Evolutionary conservation across 2,113 vertebrate species (phyloP).

Genomic region (Carassius gibelio): DNA sequence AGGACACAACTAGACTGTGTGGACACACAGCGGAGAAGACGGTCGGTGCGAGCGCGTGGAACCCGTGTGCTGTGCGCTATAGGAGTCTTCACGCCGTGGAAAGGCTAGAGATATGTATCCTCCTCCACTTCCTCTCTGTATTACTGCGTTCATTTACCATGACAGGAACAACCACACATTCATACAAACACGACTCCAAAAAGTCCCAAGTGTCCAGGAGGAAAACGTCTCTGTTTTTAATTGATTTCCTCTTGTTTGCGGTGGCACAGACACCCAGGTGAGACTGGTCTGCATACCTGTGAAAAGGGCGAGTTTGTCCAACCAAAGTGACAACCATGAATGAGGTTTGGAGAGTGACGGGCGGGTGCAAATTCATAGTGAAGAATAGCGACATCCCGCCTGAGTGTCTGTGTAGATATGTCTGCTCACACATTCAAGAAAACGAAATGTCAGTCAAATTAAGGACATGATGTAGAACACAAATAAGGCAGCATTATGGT

Average conservation of each 20-base stretch:
- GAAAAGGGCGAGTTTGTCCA: slow-evolving; percentile 9
- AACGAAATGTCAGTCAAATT: slow-evolving; percentile 20
- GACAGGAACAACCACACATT: slow-evolving; percentile 35
- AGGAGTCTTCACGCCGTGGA: background rate
- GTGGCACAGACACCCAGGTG: background rate
- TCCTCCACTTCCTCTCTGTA: slow-evolving; percentile 35
- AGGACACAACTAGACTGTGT: slow-evolving; percentile 57
- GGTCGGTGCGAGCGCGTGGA: slow-evolving; percentile 64
- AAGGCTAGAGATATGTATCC: slow-evolving; percentile 34
- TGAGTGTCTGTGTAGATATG: slow-evolving; percentile 46
- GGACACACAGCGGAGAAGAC: slow-evolving; percentile 65
- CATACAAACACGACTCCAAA: slow-evolving; percentile 12
- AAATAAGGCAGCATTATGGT: slow-evolving; percentile 90
- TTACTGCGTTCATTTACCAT: slow-evolving; percentile 14
- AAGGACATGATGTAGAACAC: slow-evolving; percentile 66
- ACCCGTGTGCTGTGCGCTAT: slow-evolving; percentile 16
- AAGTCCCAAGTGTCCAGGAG: slow-evolving; percentile 28
- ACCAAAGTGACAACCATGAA: slow-evolving; percentile 35
- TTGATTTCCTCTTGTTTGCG: background rate
- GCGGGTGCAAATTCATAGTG: slow-evolving; percentile 72
- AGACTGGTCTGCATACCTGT: slow-evolving; percentile 33
- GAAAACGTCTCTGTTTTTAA: slow-evolving; percentile 5
- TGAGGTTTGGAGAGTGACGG: slow-evolving; percentile 50
- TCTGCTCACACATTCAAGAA: slow-evolving; percentile 38
- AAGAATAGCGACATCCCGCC: slow-evolving; percentile 31